Evolutionary conservation across 1,140 invertebrate genomes (phyloP), one percentile per base, ranked within the genome.

Genomic region (Caerostris darwini): DNA sequence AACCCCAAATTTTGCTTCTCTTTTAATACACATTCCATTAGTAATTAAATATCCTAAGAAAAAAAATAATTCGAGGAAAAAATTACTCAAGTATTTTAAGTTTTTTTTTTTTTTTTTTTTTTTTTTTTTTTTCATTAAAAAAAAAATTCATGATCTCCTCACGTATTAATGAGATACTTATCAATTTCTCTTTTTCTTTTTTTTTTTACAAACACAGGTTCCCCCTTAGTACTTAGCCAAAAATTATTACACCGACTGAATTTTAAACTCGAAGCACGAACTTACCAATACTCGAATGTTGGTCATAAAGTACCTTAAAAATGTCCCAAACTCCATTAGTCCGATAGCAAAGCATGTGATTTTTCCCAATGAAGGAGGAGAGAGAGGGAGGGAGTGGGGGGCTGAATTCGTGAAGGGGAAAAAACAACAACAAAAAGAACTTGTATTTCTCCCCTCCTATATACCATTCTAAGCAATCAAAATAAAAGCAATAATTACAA

Each of bases 301-400:
- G 54, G 53, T 6, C 81, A 83, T 83, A 83, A 83, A 83, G 34
- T 57, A 83, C 56, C 14, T 54, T 57, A 56, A 57, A 83, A 83
- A 54, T n/a, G 53, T 83, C 53, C 53, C 12, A 83, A 57, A 56
- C 53, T 17, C 81, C 81, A 83, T 83, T 83, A 83, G 81, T 0
- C 14, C 17, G 53, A 57, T 83, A 56, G 14, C 34, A 53, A 56
- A 83, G 56, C 54, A 56, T 54, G 54, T 56, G 56, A 56, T 56
- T 83, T 83, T 83, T n/a, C 56, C 81, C 5, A 57, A 12, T 14
- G 17, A 3, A 64, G 7, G 7, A 64, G 17, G 17, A 64, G 7
- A 7, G 7, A 3, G 17, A 64, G 61, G 17, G 61, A 64, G 3
- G 3, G 17, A 64, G 7, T 17, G 56, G 54, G 12, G 50, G n/a